These are phyloP conservation scores for Aphis craccivora DNA, from an alignment of 1,140 invertebrate species.

Conservation along the genomic window DNA sequence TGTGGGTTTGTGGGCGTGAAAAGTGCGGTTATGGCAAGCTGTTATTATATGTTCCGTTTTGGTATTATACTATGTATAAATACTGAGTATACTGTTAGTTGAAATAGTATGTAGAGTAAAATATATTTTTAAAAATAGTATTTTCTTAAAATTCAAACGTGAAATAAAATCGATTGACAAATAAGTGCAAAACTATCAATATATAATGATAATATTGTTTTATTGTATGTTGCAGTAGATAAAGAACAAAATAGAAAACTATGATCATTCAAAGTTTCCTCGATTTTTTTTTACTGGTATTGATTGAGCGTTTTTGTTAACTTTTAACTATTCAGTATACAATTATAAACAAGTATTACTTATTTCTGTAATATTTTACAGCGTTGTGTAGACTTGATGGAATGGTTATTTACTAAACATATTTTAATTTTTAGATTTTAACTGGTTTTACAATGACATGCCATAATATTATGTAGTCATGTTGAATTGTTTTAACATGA, in stretches of 20 bases:
- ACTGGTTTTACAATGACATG: not conserved
- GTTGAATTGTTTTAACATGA: not conserved
- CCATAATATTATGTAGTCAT: not conserved
- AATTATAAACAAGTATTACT: not conserved
- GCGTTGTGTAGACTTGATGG: not conserved
- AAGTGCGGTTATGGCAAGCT: not conserved
- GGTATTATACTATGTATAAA: too few species aligned
- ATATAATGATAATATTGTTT: not conserved
- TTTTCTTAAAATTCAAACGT: not conserved
- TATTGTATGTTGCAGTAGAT: not conserved
- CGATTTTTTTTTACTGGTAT: not conserved
- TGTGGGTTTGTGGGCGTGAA: slow-evolving; percentile 12
- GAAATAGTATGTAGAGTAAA: too few species aligned
- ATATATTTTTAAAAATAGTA: not conserved
- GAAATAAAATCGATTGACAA: not conserved
- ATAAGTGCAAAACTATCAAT: not conserved
- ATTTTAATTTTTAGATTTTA: not conserved
- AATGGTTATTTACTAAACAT: not conserved
- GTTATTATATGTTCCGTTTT: not conserved
- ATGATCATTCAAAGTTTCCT: not conserved
- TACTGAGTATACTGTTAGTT: not conserved
- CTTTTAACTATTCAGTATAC: too few species aligned
- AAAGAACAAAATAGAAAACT: not conserved
- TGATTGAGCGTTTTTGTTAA: not conserved
- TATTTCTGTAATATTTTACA: not conserved